Conservation (phyloP, 2,113 vertebrate species). For the Notechis scutatus region DNA sequence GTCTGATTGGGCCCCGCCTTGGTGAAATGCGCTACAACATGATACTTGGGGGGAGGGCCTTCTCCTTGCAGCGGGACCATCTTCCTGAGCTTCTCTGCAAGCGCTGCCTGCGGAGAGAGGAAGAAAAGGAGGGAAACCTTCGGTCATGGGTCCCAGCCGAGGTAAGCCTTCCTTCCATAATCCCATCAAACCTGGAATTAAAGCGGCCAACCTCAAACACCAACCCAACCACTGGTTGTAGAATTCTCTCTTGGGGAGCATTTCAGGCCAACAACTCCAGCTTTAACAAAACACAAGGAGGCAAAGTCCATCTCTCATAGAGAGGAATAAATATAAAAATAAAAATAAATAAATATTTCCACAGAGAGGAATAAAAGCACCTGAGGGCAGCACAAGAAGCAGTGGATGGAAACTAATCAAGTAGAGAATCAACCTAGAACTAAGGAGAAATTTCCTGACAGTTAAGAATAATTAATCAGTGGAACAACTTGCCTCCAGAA, state of each 20-base stretch:
- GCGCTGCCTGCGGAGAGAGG: conserved; percentile 6
- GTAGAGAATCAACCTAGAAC: too few relatives aligned
- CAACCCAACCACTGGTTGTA: background rate
- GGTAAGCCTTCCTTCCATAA: background rate
- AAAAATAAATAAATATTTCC: too few relatives aligned
- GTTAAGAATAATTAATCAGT: too few relatives aligned
- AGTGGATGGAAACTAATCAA: too few relatives aligned
- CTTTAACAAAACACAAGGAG: background rate
- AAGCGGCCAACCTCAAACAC: background rate
- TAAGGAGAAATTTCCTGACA: too few relatives aligned
- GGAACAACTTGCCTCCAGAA: too few relatives aligned
- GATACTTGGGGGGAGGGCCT: conserved; percentile 36
- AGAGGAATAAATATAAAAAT: background rate
- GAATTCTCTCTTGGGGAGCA: background rate
- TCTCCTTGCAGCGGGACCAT: background rate
- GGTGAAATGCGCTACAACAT: conserved; percentile 80
- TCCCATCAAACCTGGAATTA: background rate
- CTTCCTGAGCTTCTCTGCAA: background rate
- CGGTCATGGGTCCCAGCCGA: too few relatives aligned
- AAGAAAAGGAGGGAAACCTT: background rate
- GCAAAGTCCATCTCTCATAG: background rate
- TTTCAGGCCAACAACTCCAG: background rate
- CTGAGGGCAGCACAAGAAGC: too few relatives aligned
- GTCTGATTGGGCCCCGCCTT: conserved; percentile 76
- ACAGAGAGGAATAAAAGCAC: too few relatives aligned